Evolutionary conservation across 2,797 vertebrate species (phyloP), one percentile per base, ranked within the genome.

Genomic region (Chaenodraco wilsoni): DNA sequence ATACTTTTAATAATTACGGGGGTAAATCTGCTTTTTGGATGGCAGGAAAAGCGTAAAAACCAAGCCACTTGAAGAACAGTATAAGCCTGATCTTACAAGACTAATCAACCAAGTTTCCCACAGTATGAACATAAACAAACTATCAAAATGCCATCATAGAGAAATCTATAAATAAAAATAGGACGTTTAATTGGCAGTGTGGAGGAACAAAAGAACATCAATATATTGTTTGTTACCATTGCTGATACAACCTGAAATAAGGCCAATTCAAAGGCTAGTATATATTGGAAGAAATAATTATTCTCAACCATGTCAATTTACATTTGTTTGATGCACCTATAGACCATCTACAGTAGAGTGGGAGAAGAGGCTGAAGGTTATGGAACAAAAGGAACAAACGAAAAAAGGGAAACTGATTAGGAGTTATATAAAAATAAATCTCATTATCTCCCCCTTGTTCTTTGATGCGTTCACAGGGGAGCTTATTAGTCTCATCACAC

Each of bases 401-500:
- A 63, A 64, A 80, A 81, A 54, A 84, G 61, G 60, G 69, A 43
- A 86, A 84, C 72, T 87, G 80, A 90, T 89, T 85, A 84, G 84
- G 88, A 85, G 87, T 88, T 92, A 74, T 78, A 81, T 78, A 88
- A 90, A 83, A 85, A 83, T 68, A 86, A 69, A 55, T 87, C 90
- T 92, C 85, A 94, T 92, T 92, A 92, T 88, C 84, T 83, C 82
- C 72, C 73, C 50, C 72, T 91, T 89, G 87, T 91, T 92, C 86
- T 91, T 91, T 92, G 91, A 92, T 93, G 91, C 89, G 72, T 88
- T 92, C 91, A 89, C 92, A 87, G 79, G 92, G 91, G 92, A 93
- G 89, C 92, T 91, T 88, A 91, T 94, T 93, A 93, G 92, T 83
- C 75, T 87, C 85, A 91, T 91, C 87, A 91, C 85, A 88, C 31